Evolutionary conservation across 2,888 invertebrate species (phyloP).

Genomic region (Xylota segnis): DNA sequence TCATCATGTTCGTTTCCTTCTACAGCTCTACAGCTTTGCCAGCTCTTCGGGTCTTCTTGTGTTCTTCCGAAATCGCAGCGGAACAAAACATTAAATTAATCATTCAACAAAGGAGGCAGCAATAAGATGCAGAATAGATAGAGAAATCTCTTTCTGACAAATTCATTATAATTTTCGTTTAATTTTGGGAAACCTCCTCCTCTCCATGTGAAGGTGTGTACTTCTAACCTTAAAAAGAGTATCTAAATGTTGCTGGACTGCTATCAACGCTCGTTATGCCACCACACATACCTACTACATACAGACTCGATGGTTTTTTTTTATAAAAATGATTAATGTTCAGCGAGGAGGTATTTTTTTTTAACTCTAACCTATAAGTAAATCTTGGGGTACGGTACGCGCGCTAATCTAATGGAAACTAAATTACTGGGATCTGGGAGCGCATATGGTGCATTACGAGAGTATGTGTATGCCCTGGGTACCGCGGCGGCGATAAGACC

Average conservation of each 20-base stretch:
- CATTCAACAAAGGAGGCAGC: conserved; percentile 70
- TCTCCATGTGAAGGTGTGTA: no score
- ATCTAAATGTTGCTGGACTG: conserved; percentile 19
- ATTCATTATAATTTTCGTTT: conserved; percentile 75
- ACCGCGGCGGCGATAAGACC: conserved; percentile 61
- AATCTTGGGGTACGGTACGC: conserved; percentile 61
- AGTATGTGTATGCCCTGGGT: conserved; percentile 41
- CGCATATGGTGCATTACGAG: conserved; percentile 41
- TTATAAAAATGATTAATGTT: conserved; percentile 73
- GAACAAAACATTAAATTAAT: conserved; percentile 75
- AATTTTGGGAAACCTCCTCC: conserved; percentile 53
- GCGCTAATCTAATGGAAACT: conserved; percentile 77
- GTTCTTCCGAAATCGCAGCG: conserved; percentile 49
- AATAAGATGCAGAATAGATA: conserved; percentile 71
- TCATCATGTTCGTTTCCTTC: conserved; percentile 37
- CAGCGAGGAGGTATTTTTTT: conserved; percentile 34
- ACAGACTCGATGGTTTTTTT: conserved; percentile 32
- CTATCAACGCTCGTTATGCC: conserved; percentile 70
- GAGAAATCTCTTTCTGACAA: conserved; percentile 72
- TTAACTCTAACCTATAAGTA: conserved; percentile 42
- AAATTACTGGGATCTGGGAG: conserved; percentile 62
- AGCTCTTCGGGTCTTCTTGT: conserved; percentile 17
- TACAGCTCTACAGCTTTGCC: no score
- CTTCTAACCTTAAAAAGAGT: conserved; percentile 60
- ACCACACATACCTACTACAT: conserved; percentile 54